Base-by-base conservation (phyloP, 1,140 invertebrate species). In the Megathymus violae region DNA sequence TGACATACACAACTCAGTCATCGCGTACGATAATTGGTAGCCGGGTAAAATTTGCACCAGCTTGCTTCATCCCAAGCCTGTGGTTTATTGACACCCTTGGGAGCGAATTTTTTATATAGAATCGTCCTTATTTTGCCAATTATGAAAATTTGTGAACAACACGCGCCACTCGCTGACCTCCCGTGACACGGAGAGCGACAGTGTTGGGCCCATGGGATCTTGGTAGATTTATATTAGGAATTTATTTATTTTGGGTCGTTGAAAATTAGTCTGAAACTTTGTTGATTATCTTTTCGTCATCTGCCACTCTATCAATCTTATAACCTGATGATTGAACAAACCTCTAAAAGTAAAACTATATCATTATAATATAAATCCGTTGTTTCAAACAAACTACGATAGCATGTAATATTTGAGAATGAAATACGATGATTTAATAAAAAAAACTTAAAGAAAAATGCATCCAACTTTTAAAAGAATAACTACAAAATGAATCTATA, bases 41-140 rank as follows among this genome's bases (percentile, higher is more conserved):
- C 72, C 76, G 52, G 61, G 46, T 64, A 58, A 81, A 85, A 87
- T 87, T 85, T 85, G 73, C 80, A 71, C 56, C 66, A 79, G 78
- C 75, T 78, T 74, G 70, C 58, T 54, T 75, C 71, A 70, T 71
- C 68, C 80, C 71, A 72, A 67, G 71, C 74, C 77, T 76, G 71
- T 85, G 78, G 87, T 87, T 82, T 85, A 83, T 85, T 82, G 78
- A 82, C 69, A 48, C 79, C 74, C 80, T 71, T 64, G 77, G 76
- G 81, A 79, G 64, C 71, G 76, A 84, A 78, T 82, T 74, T 74
- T 64, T 80, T 77, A 71, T 76, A 76, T 80, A 74, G 47, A 71
- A 75, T 78, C 68, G 62, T 75, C 74, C 73, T 71, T 63, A 67
- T 76, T 83, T 80, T 65, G 58, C 75, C 77, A 80, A 79, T 85